phyloP scores from a whole-genome alignment of 2,113 vertebrate genomes.

The Tricholaema leucomelas region DNA sequence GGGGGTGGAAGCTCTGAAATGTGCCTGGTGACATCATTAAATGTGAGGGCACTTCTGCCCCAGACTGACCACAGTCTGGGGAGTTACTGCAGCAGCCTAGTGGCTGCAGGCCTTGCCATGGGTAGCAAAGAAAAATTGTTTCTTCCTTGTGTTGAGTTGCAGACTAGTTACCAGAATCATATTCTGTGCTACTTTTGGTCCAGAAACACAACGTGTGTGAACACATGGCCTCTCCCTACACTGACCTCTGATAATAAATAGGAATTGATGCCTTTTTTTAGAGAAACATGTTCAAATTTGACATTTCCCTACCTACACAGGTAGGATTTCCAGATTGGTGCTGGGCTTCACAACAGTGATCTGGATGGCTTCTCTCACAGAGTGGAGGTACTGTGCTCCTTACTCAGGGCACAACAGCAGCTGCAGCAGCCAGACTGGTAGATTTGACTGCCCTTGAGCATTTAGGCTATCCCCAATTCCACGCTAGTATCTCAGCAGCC shows the following conservation, averaged over 20 bases:
- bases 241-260: neutral
- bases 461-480: neutral
- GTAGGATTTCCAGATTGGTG: neutral
- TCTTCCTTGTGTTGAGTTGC: neutral
- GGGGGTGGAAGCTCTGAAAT: too few relatives aligned
- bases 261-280: neutral
- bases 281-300: neutral
- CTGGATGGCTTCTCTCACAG: neutral
- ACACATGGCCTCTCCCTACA: neutral
- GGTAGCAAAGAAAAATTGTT: rapidly evolving
- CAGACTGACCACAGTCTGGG: rapidly evolving
- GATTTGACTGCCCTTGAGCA: rapidly evolving
- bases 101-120: rapidly evolving
- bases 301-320: neutral
- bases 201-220: neutral
- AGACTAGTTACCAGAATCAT: rapidly evolving
- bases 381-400: neutral
- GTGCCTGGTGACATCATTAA: rapidly evolving
- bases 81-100: rapidly evolving
- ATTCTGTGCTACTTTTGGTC: rapidly evolving
- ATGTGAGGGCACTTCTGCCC: rapidly evolving
- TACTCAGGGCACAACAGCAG: neutral
- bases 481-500: neutral
- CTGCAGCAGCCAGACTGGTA: neutral
- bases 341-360: rapidly evolving